A percentile compares a stretch with the other conserved stretches of the same genome.
Conservation (phyloP, 1,140 invertebrate genomes). For the Drosophila insularis region DNA sequence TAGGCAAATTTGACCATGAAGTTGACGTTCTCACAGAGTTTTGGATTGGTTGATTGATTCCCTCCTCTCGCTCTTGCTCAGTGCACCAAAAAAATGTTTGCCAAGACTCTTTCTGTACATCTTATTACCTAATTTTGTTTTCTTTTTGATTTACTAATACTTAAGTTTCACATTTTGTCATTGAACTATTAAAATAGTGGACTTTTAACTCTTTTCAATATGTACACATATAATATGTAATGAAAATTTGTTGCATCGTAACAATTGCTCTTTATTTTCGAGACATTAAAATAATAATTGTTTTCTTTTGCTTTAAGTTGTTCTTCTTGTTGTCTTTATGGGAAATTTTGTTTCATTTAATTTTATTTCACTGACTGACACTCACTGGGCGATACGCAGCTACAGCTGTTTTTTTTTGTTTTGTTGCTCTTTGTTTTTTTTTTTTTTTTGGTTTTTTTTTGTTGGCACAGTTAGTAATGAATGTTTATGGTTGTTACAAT, state of each 20-base stretch:
- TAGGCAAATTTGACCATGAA: not conserved
- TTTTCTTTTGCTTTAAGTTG: too few species aligned
- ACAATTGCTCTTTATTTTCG: too few species aligned
- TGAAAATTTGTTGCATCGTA: too few species aligned
- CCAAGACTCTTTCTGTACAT: not conserved
- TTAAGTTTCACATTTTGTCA: too few species aligned
- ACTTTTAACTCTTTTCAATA: too few species aligned
- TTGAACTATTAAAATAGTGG: too few species aligned
- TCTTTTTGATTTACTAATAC: too few species aligned
- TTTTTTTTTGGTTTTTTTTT: not conserved
- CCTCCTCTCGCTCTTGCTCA: not conserved
- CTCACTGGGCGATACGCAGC: constrained; percentile 1
- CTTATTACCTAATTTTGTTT: not conserved
- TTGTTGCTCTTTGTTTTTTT: not conserved
- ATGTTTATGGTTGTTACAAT: constrained; percentile 33
- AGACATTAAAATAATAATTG: too few species aligned
- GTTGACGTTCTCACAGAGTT: not conserved
- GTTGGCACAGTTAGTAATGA: constrained; percentile 19
- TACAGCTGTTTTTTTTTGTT: constrained; percentile 1
- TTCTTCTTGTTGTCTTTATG: too few species aligned
- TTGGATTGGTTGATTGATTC: not conserved
- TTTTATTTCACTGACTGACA: not conserved
- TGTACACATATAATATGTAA: too few species aligned
- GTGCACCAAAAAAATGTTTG: not conserved
- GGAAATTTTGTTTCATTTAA: not conserved